These are phyloP conservation scores for Petromus typicus DNA, from an alignment of 2,113 vertebrate genomes.

Conservation along the genomic window DNA sequence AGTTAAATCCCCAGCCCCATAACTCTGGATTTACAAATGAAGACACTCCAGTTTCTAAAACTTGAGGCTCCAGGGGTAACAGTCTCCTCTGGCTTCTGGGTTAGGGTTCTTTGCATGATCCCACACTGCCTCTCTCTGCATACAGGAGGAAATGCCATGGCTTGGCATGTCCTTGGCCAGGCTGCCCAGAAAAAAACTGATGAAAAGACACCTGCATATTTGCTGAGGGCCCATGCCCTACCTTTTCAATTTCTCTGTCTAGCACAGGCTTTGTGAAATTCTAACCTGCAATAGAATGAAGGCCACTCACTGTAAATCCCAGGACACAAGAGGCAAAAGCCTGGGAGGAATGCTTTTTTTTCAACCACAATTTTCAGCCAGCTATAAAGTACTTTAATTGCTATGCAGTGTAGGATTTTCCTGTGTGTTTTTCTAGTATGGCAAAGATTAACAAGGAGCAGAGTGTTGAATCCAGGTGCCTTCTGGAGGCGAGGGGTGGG, in stretches of 20 bases:
- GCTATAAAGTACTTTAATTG: conserved; percentile 62
- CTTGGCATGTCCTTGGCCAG: neutral
- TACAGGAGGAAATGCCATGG: neutral
- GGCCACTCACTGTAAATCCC: conserved; percentile 48
- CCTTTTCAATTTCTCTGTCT: conserved; percentile 54
- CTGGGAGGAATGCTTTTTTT: neutral
- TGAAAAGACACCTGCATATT: neutral
- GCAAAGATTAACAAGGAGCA: conserved; percentile 47
- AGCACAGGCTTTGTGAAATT: neutral
- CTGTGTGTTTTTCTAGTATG: conserved; percentile 43
- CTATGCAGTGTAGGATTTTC: conserved; percentile 39
- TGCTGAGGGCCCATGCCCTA: neutral
- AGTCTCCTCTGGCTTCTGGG: neutral
- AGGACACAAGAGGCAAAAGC: neutral
- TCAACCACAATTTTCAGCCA: conserved; percentile 39
- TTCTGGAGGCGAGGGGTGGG: neutral
- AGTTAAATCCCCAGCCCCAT: too few species aligned
- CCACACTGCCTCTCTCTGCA: conserved; percentile 50
- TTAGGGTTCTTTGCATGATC: neutral
- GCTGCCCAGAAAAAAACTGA: neutral
- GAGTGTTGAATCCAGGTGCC: conserved; percentile 19
- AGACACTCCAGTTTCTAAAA: neutral
- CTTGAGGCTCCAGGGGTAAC: neutral
- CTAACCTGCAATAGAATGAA: neutral
- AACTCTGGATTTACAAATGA: neutral